A percentile compares a stretch with the other conserved stretches of the same genome.
phyloP scores from a whole-genome alignment of 2,113 vertebrate species.

The Pelodiscus sinensis region DNA sequence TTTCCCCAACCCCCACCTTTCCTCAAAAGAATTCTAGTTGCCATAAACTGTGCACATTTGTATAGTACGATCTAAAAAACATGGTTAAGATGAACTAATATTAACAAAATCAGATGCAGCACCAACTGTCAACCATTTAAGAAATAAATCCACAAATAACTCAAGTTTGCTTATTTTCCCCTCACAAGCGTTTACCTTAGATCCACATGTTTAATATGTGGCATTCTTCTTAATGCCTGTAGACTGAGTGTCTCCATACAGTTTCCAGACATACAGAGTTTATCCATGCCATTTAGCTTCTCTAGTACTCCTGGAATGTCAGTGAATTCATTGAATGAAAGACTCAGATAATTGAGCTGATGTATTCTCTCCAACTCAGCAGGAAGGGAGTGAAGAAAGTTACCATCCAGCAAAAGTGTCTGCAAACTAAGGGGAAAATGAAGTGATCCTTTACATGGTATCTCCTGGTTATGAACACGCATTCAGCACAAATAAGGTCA shows the following conservation, averaged over 20 bases:
- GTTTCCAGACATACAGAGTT: constrained; percentile 97
- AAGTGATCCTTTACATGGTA: constrained; percentile 29
- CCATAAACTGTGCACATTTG: rapidly evolving
- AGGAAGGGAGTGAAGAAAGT: constrained; percentile 90
- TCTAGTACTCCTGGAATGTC: constrained; percentile 91
- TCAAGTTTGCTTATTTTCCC: not conserved
- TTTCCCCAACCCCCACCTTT: not conserved
- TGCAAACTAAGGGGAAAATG: constrained; percentile 84
- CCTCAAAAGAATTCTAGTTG: not conserved
- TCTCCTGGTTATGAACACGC: constrained; percentile 32
- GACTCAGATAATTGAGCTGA: constrained; percentile 90
- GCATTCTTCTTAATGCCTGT: constrained; percentile 86
- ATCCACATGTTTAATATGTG: constrained; percentile 93
- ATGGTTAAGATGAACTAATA: not conserved
- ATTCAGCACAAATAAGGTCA: not conserved
- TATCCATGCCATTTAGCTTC: constrained; percentile 89
- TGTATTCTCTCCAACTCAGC: constrained; percentile 89
- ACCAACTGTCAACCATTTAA: not conserved
- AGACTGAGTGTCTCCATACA: constrained; percentile 85
- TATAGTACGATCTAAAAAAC: not conserved
- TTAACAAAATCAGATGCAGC: not conserved
- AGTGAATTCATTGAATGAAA: constrained; percentile 96
- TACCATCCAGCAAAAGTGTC: constrained; percentile 96
- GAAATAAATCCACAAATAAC: not conserved
- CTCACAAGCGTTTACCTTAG: constrained; percentile 81